A percentile compares a stretch with the other conserved stretches of the same genome.
phyloP scores from a whole-genome alignment of 2,113 vertebrate genomes.

The Sclerurus mexicanus region DNA sequence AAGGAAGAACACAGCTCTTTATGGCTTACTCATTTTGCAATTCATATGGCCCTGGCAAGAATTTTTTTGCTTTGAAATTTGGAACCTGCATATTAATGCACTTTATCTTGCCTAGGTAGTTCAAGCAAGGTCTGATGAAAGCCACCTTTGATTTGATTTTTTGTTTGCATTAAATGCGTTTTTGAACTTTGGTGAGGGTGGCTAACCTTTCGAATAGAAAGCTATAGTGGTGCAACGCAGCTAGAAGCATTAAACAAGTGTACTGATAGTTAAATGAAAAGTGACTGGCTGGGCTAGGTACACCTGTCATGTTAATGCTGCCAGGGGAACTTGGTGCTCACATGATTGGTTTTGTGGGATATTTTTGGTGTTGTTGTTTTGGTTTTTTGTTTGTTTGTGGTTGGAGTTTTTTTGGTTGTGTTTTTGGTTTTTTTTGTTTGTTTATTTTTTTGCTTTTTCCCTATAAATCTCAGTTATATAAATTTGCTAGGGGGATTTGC shows the following conservation, averaged over 20 bases:
- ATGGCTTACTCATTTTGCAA: neutral
- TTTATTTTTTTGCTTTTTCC: neutral
- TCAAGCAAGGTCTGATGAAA: neutral
- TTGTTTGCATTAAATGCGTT: neutral
- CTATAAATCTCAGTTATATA: neutral
- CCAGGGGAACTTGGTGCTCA: neutral
- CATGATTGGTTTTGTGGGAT: neutral
- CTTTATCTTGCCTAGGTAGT: neutral
- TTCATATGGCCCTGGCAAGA: neutral
- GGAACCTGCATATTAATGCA: neutral
- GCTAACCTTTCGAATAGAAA: constrained; percentile 52
- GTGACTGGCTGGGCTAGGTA: neutral
- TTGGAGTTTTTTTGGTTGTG: no score
- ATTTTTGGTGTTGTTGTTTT: no score
- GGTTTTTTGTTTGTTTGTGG: no score
- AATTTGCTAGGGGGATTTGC: neutral
- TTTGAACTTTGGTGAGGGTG: constrained; percentile 29
- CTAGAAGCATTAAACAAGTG: neutral
- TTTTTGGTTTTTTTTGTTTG: neutral
- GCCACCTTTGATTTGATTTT: neutral
- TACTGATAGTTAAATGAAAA: constrained; percentile 8
- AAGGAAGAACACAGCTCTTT: neutral
- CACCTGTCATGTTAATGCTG: neutral
- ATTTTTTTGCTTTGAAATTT: neutral
- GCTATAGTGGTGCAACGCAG: constrained; percentile 1